Conservation (phyloP, 1,140 invertebrate genomes). For the Bombus picipes region DNA sequence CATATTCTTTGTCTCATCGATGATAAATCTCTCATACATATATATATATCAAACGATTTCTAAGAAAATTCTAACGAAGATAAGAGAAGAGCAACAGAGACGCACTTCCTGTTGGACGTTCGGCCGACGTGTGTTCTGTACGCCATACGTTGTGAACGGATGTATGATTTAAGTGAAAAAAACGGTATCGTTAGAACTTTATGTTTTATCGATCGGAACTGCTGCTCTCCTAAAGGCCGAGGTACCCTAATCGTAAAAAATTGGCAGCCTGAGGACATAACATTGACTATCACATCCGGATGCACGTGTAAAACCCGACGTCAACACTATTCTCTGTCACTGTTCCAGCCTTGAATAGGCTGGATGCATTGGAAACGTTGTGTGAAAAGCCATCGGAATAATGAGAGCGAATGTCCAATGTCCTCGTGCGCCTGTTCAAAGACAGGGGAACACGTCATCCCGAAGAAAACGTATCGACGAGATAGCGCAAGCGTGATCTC, state of each 20-base stretch:
- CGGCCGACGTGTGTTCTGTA: constrained; percentile 40
- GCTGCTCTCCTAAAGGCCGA: constrained; percentile 58
- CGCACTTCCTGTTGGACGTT: constrained; percentile 56
- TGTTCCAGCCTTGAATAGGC: too few species aligned
- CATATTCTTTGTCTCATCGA: neutral
- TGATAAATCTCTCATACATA: neutral
- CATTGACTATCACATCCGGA: constrained; percentile 34
- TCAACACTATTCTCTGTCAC: too few species aligned
- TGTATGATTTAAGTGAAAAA: constrained; percentile 57
- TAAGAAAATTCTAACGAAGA: neutral
- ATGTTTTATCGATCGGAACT: constrained; percentile 61
- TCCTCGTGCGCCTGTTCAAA: constrained; percentile 52
- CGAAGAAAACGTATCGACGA: constrained; percentile 66
- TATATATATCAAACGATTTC: neutral
- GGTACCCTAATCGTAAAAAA: constrained; percentile 47
- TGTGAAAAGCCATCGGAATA: constrained; percentile 6
- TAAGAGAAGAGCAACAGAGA: constrained; percentile 18
- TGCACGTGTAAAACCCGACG: neutral
- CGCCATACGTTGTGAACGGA: constrained; percentile 54
- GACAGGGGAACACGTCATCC: constrained; percentile 60
- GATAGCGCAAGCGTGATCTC: constrained; percentile 62
- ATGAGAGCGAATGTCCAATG: constrained; percentile 59
- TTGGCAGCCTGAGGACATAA: constrained; percentile 34
- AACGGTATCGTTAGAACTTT: constrained; percentile 57
- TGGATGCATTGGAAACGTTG: too few species aligned